Evolutionary conservation across 64 coral and sea anemone species (phyloP).

Genomic region (Dendrophyllia cribrosa): DNA sequence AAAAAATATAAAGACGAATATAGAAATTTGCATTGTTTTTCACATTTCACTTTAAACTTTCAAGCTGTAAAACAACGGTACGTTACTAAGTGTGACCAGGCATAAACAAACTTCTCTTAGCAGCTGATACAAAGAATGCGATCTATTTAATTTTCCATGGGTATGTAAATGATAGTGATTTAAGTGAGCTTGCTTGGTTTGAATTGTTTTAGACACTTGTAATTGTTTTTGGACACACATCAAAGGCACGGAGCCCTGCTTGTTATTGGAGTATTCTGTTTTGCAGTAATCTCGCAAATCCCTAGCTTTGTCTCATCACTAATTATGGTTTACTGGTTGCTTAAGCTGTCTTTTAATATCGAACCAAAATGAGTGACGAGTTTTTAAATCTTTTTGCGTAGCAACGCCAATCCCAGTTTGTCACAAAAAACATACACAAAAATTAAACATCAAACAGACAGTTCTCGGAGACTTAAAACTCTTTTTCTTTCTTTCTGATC

Average conservation of each 20-base stretch:
- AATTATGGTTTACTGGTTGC: neutral
- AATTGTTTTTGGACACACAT: neutral
- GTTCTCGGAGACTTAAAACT: too few species aligned
- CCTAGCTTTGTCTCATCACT: neutral
- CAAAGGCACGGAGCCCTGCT: neutral
- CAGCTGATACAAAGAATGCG: neutral
- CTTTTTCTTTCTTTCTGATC: too few species aligned
- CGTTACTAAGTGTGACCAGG: neutral
- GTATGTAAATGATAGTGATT: neutral
- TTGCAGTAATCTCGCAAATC: neutral
- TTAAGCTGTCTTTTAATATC: neutral
- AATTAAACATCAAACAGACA: too few species aligned
- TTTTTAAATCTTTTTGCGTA: neutral
- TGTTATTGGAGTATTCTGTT: neutral
- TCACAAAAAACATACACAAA: too few species aligned
- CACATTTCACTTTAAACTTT: too few species aligned
- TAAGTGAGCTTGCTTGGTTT: neutral
- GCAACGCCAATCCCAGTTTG: neutral
- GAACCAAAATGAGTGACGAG: neutral
- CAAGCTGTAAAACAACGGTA: neutral
- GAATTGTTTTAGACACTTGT: neutral
- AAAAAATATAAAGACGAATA: neutral
- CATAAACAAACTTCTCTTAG: neutral
- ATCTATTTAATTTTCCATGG: conserved; percentile 8
- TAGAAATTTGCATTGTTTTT: too few species aligned